Conservation (phyloP, 2,113 vertebrate species). For the Callocephalon fimbriatum region DNA sequence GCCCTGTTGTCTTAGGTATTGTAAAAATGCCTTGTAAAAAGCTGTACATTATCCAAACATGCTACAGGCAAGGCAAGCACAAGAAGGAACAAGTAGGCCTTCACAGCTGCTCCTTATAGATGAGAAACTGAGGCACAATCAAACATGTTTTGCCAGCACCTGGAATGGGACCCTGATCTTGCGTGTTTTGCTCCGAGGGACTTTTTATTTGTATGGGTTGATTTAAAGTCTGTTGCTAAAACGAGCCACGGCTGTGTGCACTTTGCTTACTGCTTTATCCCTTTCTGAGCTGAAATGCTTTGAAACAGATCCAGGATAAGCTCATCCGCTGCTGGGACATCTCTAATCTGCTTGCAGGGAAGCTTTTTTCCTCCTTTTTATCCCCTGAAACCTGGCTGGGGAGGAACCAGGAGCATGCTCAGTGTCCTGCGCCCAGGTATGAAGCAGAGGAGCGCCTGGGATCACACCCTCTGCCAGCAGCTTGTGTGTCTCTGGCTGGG, state of each 20-base stretch:
- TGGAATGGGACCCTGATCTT: background rate
- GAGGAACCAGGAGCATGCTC: constrained; percentile 39
- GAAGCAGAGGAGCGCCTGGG: background rate
- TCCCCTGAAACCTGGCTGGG: background rate
- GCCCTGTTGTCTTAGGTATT: constrained; percentile 10
- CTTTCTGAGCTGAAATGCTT: background rate
- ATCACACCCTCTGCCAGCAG: background rate
- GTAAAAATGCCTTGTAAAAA: constrained; percentile 53
- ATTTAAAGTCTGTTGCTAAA: background rate
- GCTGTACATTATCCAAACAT: background rate
- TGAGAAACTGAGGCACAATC: background rate
- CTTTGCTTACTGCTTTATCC: background rate
- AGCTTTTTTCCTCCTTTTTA: background rate
- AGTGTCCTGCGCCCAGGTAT: background rate
- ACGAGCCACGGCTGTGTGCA: accelerated
- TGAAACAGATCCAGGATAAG: background rate
- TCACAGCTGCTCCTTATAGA: background rate
- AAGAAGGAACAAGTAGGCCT: background rate
- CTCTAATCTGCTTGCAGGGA: background rate
- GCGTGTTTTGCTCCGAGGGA: background rate
- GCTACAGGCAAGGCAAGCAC: background rate
- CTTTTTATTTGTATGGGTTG: background rate
- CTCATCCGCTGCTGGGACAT: background rate
- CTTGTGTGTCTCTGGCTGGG: background rate
- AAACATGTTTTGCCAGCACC: background rate